These are phyloP conservation scores for Notiomystis cincta DNA, from an alignment of 2,113 vertebrate species.

Conservation along the genomic window DNA sequence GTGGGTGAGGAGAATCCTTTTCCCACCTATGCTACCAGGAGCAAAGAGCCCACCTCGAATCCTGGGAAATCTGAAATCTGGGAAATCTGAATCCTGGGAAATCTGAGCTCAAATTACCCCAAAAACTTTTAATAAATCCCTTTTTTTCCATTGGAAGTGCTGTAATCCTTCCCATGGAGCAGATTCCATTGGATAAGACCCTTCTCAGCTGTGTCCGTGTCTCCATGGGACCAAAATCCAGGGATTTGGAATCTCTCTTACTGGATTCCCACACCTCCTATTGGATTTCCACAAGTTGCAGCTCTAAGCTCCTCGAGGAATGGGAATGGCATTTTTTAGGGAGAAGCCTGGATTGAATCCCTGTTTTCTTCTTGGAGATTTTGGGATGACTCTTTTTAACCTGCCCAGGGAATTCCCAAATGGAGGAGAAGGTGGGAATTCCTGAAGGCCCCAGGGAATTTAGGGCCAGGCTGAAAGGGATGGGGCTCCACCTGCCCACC, in stretches of 20 bases:
- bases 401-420: not conserved
- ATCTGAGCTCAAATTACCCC: not conserved
- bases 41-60: accelerated
- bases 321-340: not conserved
- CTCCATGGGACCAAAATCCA: not conserved
- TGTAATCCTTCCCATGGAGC: not conserved
- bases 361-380: not conserved
- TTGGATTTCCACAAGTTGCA: not conserved
- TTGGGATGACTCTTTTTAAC: not conserved
- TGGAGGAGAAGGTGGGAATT: not conserved
- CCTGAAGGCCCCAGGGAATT: not conserved
- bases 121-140: not conserved
- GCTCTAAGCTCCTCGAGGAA: accelerated
- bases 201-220: not conserved
- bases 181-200: not conserved
- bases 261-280: not conserved
- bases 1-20: not conserved
- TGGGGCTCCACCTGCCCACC: not conserved
- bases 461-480: not conserved
- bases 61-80: not conserved
- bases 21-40: not conserved
- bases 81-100: not conserved
- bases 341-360: not conserved
- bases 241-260: not conserved
- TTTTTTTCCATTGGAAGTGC: not conserved